phyloP scores from a whole-genome alignment of 2,797 vertebrate species.

The Sylvia borin region DNA sequence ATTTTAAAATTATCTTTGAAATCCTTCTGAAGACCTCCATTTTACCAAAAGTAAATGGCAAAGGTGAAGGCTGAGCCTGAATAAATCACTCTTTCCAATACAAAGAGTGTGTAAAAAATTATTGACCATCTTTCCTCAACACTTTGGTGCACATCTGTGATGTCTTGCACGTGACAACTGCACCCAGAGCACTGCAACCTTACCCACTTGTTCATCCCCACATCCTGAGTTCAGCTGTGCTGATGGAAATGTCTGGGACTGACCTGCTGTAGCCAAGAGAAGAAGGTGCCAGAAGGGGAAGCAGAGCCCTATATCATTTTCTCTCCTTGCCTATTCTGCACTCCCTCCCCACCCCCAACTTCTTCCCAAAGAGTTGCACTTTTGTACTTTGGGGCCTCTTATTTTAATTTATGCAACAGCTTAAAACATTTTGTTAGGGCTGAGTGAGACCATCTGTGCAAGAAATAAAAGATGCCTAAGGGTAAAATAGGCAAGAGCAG shows the following conservation, averaged over 20 bases:
- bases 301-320: background rate
- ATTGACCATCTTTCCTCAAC: background rate
- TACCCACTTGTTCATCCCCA: background rate
- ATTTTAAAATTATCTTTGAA: background rate
- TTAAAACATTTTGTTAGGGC: slow-evolving; percentile 81
- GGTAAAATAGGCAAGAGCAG: slow-evolving; percentile 76
- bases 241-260: background rate
- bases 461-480: slow-evolving; percentile 79
- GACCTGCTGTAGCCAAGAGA: background rate
- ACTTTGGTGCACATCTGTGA: background rate
- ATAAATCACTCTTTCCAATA: background rate
- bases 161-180: background rate
- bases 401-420: slow-evolving; percentile 81
- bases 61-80: background rate
- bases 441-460: slow-evolving; percentile 82
- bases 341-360: background rate
- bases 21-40: background rate
- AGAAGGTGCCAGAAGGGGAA: background rate
- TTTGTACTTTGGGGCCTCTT: slow-evolving; percentile 74
- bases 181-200: background rate
- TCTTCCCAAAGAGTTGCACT: slow-evolving; percentile 63
- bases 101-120: background rate
- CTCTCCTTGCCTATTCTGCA: background rate
- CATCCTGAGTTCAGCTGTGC: fast-evolving
- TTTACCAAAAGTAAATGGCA: background rate